Conservation (phyloP, 2,888 invertebrate species). For the Pyralis farinalis region DNA sequence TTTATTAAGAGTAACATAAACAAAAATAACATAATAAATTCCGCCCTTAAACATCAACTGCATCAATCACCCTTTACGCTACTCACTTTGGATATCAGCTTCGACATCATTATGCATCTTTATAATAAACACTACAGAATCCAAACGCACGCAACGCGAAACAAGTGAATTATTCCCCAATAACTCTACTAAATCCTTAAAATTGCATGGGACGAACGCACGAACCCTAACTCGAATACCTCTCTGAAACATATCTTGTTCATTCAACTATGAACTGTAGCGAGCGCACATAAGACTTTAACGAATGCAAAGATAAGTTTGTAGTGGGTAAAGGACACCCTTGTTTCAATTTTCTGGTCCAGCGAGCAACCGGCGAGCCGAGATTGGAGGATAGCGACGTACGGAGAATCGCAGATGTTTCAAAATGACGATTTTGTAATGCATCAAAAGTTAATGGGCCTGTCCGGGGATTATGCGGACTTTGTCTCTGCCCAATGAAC, state of each 20-base stretch:
- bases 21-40: no score
- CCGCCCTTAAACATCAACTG: no score
- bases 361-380: slow-evolving; percentile 14
- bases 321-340: background rate
- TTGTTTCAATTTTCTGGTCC: slow-evolving; percentile 9
- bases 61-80: no score
- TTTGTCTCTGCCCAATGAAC: background rate
- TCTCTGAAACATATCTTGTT: slow-evolving; percentile 1
- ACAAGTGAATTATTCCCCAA: slow-evolving; percentile 45
- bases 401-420: slow-evolving; percentile 46
- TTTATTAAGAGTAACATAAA: no score
- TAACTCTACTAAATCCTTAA: slow-evolving; percentile 53
- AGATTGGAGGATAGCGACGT: slow-evolving; percentile 39
- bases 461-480: slow-evolving; percentile 5
- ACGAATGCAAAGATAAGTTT: background rate
- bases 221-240: slow-evolving; percentile 17
- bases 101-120: background rate
- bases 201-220: slow-evolving; percentile 52
- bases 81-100: no score
- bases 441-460: slow-evolving; percentile 21
- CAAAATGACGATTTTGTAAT: slow-evolving; percentile 32
- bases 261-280: slow-evolving; percentile 25
- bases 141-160: background rate
- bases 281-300: background rate
- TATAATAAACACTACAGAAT: background rate